Base-by-base conservation (phyloP, 2,888 invertebrate species). In the Caenorhabditis wallacei region DNA sequence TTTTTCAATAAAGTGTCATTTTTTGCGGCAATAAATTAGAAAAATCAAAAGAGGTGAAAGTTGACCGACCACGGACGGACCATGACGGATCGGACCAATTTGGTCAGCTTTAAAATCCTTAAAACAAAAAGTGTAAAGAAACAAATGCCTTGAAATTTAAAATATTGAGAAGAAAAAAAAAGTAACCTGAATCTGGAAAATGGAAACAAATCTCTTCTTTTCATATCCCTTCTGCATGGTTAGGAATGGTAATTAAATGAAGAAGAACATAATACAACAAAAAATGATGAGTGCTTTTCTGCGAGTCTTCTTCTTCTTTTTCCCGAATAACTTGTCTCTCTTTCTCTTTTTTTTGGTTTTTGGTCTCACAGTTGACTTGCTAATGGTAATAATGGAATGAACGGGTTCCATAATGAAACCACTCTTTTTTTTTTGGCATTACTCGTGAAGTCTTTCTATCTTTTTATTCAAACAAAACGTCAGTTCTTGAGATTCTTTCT, bases 321-420 rank as follows among this genome's bases (percentile, higher is more conserved):
- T 37, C 40, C 35, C 59, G 59, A 72, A 72, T 72, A 72, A 72
- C 71, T 72, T 26, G 71, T 72, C 71, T 59, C 54, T 43, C 22
- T 35, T 22, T 56, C 1, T 10, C 24, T 24, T 26, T 26, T 46
- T 22, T 26, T 11, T 53, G 11, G 4, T 53, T n/a, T 70, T 70
- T 18, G 35, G 63, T 74, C 63, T 64, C 64, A 74, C 72, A 74
- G 18, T n/a, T n/a, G n/a, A 11, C 3, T 13, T 35, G 24, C 63
- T 72, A 71, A 71, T 72, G 71, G 40, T 72, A 72, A 72, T 61
- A 63, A 63, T 63, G 46, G 61, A 61, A 63, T 63, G 71, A 72
- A 72, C 71, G 71, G 63, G 71, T 72, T 72, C 63, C 61, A 53
- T 51, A 71, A 59, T 48, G 48, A 43, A 61, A 51, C 53, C 59